Evolutionary conservation across 2,113 vertebrate genomes (phyloP), one percentile per base, ranked within the genome.

Genomic region (Myotis brandtii): DNA sequence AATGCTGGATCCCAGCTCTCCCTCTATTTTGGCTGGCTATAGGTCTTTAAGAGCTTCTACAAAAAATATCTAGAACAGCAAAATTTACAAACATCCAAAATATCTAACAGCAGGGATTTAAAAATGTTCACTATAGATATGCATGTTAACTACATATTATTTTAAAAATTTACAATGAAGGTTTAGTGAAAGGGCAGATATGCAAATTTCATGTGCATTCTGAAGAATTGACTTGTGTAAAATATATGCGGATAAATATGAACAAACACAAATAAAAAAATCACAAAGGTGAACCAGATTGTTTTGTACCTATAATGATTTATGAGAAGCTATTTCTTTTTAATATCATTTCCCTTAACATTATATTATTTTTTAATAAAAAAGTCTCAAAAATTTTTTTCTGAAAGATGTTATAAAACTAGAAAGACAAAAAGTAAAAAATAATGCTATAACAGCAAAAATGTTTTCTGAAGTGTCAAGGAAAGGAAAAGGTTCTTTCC

Each of bases 391-490:
- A 84, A 85, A 64, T 86, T 95, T 9, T 93, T 85, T 96, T 59
- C 69, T 94, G 17, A 46, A 91, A 90, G 32, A 87, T 80, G 59
- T 48, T 80, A 20, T 40, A 70, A 95, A 91, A 95, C 82, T 40
- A 52, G 89, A 86, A 86, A 64, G n/a, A n/a, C 20, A 64, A 80
- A 50, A 13, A 20, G 1, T 12, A 32, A 79, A 62, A 46, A 75
- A 70, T 27, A 30, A 43, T 64, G 48, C n/a, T 72, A 14, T 23
- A 40, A 77, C 43, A 88, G 23, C 54, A 88, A 93, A 97, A 91
- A 54, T 76, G 6, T 93, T 95, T 93, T 85, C 92, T 94, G 73
- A 95, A 80, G 64, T 72, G 27, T 34, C 50, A 93, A 91, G 27
- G 25, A 93, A 73, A 82, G n/a, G 62, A 93, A 87, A 89, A 70